Evolutionary conservation across 2,797 vertebrate genomes (phyloP), one percentile per base, ranked within the genome.

Genomic region (Lithobates pipiens): DNA sequence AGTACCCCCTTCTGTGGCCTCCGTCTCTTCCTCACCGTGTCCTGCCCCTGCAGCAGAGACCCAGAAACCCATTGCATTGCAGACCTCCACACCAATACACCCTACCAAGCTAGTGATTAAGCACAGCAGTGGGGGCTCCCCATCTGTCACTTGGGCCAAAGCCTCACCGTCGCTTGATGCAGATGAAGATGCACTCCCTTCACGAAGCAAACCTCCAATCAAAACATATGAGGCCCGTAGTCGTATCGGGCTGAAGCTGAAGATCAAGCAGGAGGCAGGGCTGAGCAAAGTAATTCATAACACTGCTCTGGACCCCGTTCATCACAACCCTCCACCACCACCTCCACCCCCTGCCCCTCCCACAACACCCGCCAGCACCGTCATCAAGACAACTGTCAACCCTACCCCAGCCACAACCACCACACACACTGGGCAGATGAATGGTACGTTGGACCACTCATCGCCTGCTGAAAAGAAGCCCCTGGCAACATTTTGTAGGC

Each of bases 231-330:
- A 98, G 92, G 98, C 98, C 0, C 96, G 97, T 0, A 95, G 96
- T 77, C 94, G 97, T 42, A 98, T 98, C 0, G 97, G 97, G 32
- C 92, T 99, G 85, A 99, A 99, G 91, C 91, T 99, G 6, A 99
- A 99, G 92, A 99, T 99, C 92, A 99, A 99, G 85, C 98, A 99
- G 91, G 98, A 98, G 72, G 97, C 97, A 0, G 97, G 98, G 1
- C 95, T 98, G 80, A 96, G 96, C 86, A 98, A 98, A 88, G 97
- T 99, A 29, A 96, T 99, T 27, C 97, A 98, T 92, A 99, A 99
- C 92, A 99, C 97, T 0, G 98, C 98, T 3, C 89, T 98, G 90
- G 97, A 98, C 89, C 97, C 97, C 0, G 93, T 97, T 80, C 97
- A 98, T 91, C 95, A 96, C 63, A 93, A 94, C 0, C 88, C 88